These are phyloP conservation scores for Squalus acanthias DNA, from an alignment of 2,797 vertebrate genomes.

Conservation along the genomic window DNA sequence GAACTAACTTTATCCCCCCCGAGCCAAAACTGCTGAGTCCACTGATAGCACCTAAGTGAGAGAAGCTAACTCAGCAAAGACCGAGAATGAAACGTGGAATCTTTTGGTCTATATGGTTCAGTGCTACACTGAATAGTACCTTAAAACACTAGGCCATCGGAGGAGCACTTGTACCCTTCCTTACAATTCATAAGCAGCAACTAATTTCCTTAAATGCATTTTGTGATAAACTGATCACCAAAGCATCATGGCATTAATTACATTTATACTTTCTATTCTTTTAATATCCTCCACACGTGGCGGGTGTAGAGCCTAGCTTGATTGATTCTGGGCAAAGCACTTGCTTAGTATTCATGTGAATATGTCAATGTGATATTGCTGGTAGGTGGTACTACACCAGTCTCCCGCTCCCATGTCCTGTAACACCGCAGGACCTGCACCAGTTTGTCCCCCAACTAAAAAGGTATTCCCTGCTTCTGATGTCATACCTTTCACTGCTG, in stretches of 20 bases:
- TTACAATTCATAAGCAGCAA: not conserved
- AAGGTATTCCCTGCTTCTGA: not conserved
- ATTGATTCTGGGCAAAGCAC: not conserved
- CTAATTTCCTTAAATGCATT: not conserved
- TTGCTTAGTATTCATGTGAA: not conserved
- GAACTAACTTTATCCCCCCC: not conserved
- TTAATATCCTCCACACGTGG: not conserved
- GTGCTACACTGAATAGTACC: not conserved
- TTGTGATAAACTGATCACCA: not conserved
- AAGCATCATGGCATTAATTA: not conserved
- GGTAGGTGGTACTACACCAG: not conserved
- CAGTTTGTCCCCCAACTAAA: not conserved
- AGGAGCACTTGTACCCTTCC: not conserved
- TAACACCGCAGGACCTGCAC: not conserved
- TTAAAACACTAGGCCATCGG: not conserved
- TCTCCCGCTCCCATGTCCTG: not conserved
- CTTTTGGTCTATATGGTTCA: not conserved
- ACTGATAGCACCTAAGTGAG: not conserved
- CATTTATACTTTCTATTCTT: not conserved
- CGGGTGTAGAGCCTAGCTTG: not conserved
- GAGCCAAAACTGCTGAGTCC: not conserved
- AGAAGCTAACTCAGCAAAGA: not conserved
- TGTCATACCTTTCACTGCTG: not conserved
- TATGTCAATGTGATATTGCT: not conserved
- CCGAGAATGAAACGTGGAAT: not conserved